phyloP scores from a whole-genome alignment of 2,888 invertebrate species.

The Lasioglossum morio region DNA sequence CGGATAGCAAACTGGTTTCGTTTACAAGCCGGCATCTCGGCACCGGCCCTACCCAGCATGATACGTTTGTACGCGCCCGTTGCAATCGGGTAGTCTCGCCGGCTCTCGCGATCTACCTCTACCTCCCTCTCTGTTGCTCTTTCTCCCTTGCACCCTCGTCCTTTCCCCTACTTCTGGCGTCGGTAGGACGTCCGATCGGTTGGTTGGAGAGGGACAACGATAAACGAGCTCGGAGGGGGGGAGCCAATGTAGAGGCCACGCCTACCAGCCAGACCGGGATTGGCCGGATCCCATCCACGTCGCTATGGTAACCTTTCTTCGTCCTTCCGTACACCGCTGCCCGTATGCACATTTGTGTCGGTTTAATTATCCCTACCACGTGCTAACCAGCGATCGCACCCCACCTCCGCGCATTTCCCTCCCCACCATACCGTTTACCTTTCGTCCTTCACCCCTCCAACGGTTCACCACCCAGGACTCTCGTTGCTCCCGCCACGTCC shows the following conservation, averaged over 20 bases:
- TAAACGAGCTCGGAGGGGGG: slow-evolving; percentile 53
- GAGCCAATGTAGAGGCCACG: slow-evolving; percentile 82
- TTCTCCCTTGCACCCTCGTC: slow-evolving; percentile 27
- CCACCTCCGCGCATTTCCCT: slow-evolving; percentile 41
- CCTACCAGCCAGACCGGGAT: slow-evolving; percentile 85
- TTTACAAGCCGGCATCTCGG: slow-evolving; percentile 84
- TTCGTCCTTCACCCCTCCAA: slow-evolving; percentile 53
- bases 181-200: slow-evolving; percentile 19
- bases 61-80: slow-evolving; percentile 83
- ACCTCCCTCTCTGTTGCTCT: slow-evolving; percentile 54
- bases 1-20: slow-evolving; percentile 85
- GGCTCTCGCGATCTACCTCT: slow-evolving; percentile 74
- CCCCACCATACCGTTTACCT: slow-evolving; percentile 30
- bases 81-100: slow-evolving; percentile 78
- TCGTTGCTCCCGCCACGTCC: slow-evolving; percentile 23
- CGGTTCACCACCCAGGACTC: slow-evolving; percentile 31
- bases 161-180: slow-evolving; percentile 19
- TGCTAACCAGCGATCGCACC: slow-evolving; percentile 43
- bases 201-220: slow-evolving; percentile 53
- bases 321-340: slow-evolving; percentile 74
- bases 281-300: slow-evolving; percentile 86
- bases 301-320: slow-evolving; percentile 85
- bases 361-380: slow-evolving; percentile 81
- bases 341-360: slow-evolving; percentile 72
- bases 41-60: slow-evolving; percentile 84